Evolutionary conservation across 2,113 vertebrate species (phyloP), one percentile per base, ranked within the genome.

Genomic region (Romanogobio albipinnatus): DNA sequence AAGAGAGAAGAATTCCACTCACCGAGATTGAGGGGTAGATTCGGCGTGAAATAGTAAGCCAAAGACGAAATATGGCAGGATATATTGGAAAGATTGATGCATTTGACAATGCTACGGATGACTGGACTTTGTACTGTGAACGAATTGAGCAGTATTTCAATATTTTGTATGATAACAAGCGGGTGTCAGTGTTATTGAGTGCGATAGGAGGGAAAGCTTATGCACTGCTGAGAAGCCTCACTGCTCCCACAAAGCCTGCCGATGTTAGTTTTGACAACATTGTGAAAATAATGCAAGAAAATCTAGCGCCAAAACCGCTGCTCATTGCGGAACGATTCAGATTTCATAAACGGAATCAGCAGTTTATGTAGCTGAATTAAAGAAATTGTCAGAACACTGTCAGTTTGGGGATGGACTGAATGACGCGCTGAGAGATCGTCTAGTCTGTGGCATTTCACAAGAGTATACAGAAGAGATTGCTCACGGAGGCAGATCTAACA

Each of bases 371-470:
- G 29, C 29, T 29, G 29, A 29, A 29, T 29, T 29, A 29, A 29
- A 29, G 29, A 29, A 29, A 82, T 47, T 84, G 6, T 58, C 45
- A 49, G 73, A 83, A 59, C 70, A 83, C 19, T 83, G 73, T 71
- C 39, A 64, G 56, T 66, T 84, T 51, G 59, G 73, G 29, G 47
- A 49, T 68, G 70, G 47, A 51, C 33, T 86, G n/a, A 68, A 66
- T 24, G 26, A 68, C 26, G 80, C 49, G 2, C 53, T 86, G 26
- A 78, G 73, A 39, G 80, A 86, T 36, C 33, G 3, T 24, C 15
- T 83, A 22, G 71, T 82, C 7, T 82, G 85, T 64, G 85, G 73
- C n/a, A 76, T 77, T 43, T 15, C 39, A 19, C 6, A 68, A 19
- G 80, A 83, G 45, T 17, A 77, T 58, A 58, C 73, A 77, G 68